Evolutionary conservation across 2,888 invertebrate species (phyloP).

Genomic region (Ceraclea dissimilis): DNA sequence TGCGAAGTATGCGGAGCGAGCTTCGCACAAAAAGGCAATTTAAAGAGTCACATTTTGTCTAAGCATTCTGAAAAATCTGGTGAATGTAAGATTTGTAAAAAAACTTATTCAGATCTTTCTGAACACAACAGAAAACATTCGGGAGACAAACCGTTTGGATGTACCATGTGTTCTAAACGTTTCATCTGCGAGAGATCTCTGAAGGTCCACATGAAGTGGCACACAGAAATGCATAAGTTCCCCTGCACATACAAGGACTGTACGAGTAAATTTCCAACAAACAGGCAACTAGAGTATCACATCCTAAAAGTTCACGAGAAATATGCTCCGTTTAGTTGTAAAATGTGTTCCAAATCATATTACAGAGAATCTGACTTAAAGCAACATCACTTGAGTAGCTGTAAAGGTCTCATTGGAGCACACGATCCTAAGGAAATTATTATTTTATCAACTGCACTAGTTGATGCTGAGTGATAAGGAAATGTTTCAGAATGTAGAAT

Average conservation of each 20-base stretch:
- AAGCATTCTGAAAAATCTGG: slow-evolving; percentile 52
- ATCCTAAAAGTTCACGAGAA: slow-evolving; percentile 41
- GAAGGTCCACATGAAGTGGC: slow-evolving; percentile 40
- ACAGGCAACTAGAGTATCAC: slow-evolving; percentile 42
- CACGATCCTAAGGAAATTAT: neutral
- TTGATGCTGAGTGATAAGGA: neutral
- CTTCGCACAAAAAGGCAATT: slow-evolving; percentile 48
- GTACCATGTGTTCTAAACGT: slow-evolving; percentile 36
- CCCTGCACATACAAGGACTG: slow-evolving; percentile 42
- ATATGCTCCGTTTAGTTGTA: slow-evolving; percentile 40
- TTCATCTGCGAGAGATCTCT: slow-evolving; percentile 37
- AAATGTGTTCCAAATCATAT: slow-evolving; percentile 16
- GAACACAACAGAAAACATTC: slow-evolving; percentile 52
- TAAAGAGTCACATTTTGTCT: slow-evolving; percentile 46
- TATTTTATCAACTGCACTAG: neutral
- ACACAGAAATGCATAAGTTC: slow-evolving; percentile 37
- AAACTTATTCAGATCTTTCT: slow-evolving; percentile 47
- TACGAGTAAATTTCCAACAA: slow-evolving; percentile 38
- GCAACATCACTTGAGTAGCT: slow-evolving; percentile 1
- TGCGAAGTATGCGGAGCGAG: slow-evolving; percentile 43
- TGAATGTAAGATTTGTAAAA: slow-evolving; percentile 45
- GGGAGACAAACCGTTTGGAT: slow-evolving; percentile 44
- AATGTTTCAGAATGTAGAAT: too few relatives aligned
- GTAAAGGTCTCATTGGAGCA: neutral
- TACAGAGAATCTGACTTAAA: slow-evolving; percentile 5